These are phyloP conservation scores for Pseudomyrmex flavicornis DNA, from an alignment of 1,140 invertebrate species.

Conservation along the genomic window DNA sequence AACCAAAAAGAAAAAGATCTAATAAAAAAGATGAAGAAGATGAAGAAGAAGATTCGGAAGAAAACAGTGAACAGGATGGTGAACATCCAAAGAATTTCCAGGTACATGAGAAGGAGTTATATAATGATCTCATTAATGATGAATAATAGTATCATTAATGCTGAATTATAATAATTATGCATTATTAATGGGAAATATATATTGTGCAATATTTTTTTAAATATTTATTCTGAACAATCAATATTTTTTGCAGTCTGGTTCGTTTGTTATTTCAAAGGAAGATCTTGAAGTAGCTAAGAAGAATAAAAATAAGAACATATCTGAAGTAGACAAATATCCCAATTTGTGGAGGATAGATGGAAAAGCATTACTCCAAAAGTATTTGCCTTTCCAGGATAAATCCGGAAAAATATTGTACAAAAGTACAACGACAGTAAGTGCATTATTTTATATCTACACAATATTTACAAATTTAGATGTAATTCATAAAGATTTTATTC, in stretches of 20 bases:
- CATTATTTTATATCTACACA: neutral
- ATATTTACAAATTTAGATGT: conserved; percentile 50
- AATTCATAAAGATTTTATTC: conserved; percentile 43
- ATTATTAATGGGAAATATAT: no score
- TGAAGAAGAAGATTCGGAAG: conserved; percentile 84
- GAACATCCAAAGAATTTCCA: conserved; percentile 81
- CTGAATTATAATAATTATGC: no score
- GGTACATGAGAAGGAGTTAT: no score
- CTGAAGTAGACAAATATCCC: conserved; percentile 83
- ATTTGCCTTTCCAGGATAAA: conserved; percentile 89
- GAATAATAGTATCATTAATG: no score
- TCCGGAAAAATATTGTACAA: conserved; percentile 89
- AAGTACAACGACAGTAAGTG: conserved; percentile 90
- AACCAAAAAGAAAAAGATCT: conserved; percentile 81
- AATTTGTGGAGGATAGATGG: conserved; percentile 93
- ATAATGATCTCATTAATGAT: no score
- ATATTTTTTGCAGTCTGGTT: conserved; percentile 87
- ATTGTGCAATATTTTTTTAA: neutral
- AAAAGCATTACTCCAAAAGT: conserved; percentile 91
- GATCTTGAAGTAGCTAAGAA: conserved; percentile 84
- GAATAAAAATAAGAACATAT: conserved; percentile 42
- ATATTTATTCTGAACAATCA: neutral
- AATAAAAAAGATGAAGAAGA: conserved; percentile 84
- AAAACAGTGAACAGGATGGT: conserved; percentile 79
- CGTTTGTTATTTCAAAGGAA: conserved; percentile 89